Percentiles rank a stretch among this genome's conserved stretches.
Evolutionary conservation across 2,113 vertebrate genomes (phyloP).

Genomic region (Brienomyrus longianalis): DNA sequence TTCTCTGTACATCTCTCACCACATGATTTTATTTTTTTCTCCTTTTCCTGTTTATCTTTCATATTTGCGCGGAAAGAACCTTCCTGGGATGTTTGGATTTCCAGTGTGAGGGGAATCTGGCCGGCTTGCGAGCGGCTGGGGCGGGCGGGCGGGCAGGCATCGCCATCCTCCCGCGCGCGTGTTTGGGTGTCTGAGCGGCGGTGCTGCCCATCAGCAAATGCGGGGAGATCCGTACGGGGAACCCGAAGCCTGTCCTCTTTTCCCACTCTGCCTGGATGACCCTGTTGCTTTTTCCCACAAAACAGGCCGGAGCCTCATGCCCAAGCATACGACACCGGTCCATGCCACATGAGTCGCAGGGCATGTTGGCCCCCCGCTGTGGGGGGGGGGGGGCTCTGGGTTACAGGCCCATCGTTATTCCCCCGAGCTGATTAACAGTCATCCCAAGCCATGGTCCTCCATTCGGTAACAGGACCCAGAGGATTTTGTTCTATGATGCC

Average conservation of each 20-base stretch:
- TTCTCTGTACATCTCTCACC: conserved; percentile 47
- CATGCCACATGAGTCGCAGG: conserved; percentile 38
- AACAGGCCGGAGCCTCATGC: conserved; percentile 41
- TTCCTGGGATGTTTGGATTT: conserved; percentile 67
- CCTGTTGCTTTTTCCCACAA: conserved; percentile 35
- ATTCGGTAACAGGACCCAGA: background rate
- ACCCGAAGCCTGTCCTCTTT: conserved; percentile 39
- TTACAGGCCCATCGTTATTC: background rate
- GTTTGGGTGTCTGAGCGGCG: conserved; percentile 49
- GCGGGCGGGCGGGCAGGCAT: conserved; percentile 49
- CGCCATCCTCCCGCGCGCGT: conserved; percentile 59
- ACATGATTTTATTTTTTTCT: conserved; percentile 45
- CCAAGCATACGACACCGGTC: conserved; percentile 49
- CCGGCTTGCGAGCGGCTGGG: conserved; percentile 58
- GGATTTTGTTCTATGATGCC: background rate
- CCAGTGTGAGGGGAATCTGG: conserved; percentile 66
- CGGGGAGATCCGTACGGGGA: conserved; percentile 46
- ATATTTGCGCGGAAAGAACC: conserved; percentile 66
- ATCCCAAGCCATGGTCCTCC: background rate
- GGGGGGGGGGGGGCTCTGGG: background rate
- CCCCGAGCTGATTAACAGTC: background rate
- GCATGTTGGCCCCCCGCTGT: conserved; percentile 3
- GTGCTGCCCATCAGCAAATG: conserved; percentile 52
- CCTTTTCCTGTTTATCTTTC: conserved; percentile 64
- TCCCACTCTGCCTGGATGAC: conserved; percentile 5